Conservation (phyloP, 2,888 invertebrate genomes). For the Stenichneumon culpator region DNA sequence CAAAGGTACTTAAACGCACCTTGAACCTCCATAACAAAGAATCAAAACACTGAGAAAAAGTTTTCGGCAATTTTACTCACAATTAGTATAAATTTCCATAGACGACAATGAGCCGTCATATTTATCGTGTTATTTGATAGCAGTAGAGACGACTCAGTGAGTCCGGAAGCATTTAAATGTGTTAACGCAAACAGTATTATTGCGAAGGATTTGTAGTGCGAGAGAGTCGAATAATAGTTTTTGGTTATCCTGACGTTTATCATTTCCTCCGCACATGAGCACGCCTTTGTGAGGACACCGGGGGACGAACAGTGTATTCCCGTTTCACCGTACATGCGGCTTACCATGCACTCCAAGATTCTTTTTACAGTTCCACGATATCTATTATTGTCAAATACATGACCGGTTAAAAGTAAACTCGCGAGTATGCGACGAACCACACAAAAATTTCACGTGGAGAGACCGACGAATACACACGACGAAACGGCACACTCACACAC, state of each 20-base stretch:
- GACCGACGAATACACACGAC: conserved; percentile 67
- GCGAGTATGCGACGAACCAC: conserved; percentile 48
- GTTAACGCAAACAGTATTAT: conserved; percentile 17
- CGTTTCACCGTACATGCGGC: conserved; percentile 63
- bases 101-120: conserved; percentile 45
- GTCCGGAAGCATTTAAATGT: neutral
- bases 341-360: conserved; percentile 75
- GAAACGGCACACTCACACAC: conserved; percentile 43
- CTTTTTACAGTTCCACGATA: conserved; percentile 73
- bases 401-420: conserved; percentile 71
- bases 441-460: conserved; percentile 81
- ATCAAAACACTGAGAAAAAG: conserved; percentile 31
- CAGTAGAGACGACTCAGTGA: neutral
- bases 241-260: conserved; percentile 75
- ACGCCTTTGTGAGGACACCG: conserved; percentile 32
- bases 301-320: conserved; percentile 29
- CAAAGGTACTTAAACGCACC: neutral
- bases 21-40: conserved; percentile 36
- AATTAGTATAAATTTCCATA: conserved; percentile 40
- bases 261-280: conserved; percentile 63
- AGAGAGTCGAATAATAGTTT: conserved; percentile 65
- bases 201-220: conserved; percentile 20
- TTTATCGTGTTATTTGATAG: conserved; percentile 38
- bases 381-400: conserved; percentile 76
- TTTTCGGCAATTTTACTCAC: conserved; percentile 43